Evolutionary conservation across 1,140 invertebrate species (phyloP), one percentile per base, ranked within the genome.

Genomic region (Acromyrmex charruanus): DNA sequence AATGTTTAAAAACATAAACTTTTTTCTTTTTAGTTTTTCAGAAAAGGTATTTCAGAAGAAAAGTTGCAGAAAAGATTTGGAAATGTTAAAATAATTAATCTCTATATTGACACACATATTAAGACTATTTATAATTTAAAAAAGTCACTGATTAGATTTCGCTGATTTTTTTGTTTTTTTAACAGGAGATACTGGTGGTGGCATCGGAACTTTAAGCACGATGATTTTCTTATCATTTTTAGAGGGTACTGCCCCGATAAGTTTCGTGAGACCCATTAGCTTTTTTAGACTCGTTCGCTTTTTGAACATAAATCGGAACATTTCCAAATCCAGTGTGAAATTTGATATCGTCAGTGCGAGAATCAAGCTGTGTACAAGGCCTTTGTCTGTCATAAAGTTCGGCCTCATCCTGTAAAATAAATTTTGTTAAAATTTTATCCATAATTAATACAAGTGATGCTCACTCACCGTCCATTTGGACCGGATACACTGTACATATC

Each of bases 321-420:
- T 49, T 80, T 96, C 94, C n/a, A 96, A 85, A 88, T 96, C 88
- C 4, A 96, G 75, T 25, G 88, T 88, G 68, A 93, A 96, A 77
- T 96, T 91, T 18, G 87, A 92, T 39, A 94, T 92, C 6, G 94
- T 92, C 63, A 96, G 85, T 10, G 89, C 89, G 10, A 96, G 86
- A 49, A 96, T 94, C 39, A 96, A 89, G 35, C 94, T 95, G 61
- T 96, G 96, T 28, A 95, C 91, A 5, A 96, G 85, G 31, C 92
- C 94, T 92, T 96, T 96, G 75, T 96, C 96, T 80, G 93, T 94
- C 86, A 96, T 94, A 39, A 87, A 94, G 16, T 92, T 89, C 28
- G 96, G 95, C 18, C 96, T 92, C 75, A 79, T 86, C 89, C 96
- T 96, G 77, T 63, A 95, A 94, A 89, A 51, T 5, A 58, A 12